A percentile compares a stretch with the other conserved stretches of the same genome.
Evolutionary conservation across 2,888 invertebrate species (phyloP).

Genomic region (Hedychridium roseum): DNA sequence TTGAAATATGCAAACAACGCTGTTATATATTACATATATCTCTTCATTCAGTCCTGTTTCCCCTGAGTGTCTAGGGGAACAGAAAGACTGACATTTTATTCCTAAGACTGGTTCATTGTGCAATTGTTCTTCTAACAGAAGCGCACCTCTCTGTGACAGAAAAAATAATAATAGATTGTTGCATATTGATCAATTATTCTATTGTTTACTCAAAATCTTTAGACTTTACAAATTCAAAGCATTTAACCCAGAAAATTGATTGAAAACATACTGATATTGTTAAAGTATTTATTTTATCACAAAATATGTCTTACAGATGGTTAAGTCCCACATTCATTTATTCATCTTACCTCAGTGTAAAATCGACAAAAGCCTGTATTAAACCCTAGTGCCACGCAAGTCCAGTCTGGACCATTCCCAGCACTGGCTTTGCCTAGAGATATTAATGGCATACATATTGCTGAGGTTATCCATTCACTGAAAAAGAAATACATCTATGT

Average conservation of each 20-base stretch:
- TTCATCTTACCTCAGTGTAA: conserved; percentile 85
- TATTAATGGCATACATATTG: conserved; percentile 66
- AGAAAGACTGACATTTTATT: conserved; percentile 80
- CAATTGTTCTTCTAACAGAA: conserved; percentile 83
- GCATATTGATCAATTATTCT: too few species aligned
- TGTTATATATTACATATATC: conserved; percentile 78
- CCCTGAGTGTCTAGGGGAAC: conserved; percentile 62
- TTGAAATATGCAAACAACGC: conserved; percentile 76
- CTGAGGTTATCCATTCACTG: conserved; percentile 66
- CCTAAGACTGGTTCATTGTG: conserved; percentile 82
- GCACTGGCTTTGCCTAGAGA: conserved; percentile 66
- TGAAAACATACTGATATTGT: too few species aligned
- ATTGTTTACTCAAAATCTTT: too few species aligned
- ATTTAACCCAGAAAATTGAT: conserved; percentile 1
- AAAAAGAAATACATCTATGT: conserved; percentile 31
- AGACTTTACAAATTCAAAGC: conserved; percentile 3
- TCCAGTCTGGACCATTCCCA: conserved; percentile 87
- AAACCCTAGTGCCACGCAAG: conserved; percentile 87
- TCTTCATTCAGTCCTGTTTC: conserved; percentile 70
- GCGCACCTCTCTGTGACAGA: conserved; percentile 72
- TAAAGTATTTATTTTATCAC: too few species aligned
- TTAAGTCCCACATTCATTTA: too few species aligned
- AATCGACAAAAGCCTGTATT: conserved; percentile 85
- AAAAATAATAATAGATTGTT: conserved; percentile 5
- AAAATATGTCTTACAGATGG: too few species aligned